A percentile compares a stretch with the other conserved stretches of the same genome.
phyloP scores from a whole-genome alignment of 1,140 invertebrate genomes.

The Odontomachus brunneus region DNA sequence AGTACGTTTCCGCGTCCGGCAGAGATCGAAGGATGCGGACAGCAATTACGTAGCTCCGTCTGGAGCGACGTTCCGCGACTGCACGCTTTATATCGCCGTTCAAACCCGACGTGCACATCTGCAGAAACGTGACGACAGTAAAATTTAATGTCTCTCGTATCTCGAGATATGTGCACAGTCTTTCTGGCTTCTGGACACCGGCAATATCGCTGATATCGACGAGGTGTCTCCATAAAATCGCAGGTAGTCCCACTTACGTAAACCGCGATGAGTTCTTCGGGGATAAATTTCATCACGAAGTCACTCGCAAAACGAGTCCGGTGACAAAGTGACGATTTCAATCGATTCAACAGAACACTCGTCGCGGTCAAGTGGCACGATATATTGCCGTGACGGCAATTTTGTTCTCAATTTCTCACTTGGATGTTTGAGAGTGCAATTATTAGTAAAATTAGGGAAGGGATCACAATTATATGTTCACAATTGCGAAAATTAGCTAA shows the following conservation, averaged over 20 bases:
- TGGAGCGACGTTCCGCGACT: background rate
- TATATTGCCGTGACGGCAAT: too few relatives aligned
- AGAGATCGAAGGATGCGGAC: conserved; percentile 44
- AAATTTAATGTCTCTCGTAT: conserved; percentile 21
- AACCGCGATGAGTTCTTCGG: background rate
- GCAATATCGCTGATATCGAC: background rate
- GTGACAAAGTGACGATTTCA: too few relatives aligned
- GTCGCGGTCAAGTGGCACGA: too few relatives aligned
- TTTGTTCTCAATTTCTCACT: too few relatives aligned
- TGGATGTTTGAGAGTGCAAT: too few relatives aligned
- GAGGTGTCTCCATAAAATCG: background rate
- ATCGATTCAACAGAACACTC: too few relatives aligned
- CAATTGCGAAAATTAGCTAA: too few relatives aligned
- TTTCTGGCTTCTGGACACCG: background rate
- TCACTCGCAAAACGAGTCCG: too few relatives aligned
- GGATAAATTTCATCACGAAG: background rate
- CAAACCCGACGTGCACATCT: background rate
- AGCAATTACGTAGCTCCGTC: conserved; percentile 34
- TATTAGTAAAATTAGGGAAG: too few relatives aligned
- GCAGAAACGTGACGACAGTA: conserved; percentile 9
- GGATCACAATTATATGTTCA: too few relatives aligned
- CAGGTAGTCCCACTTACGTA: background rate
- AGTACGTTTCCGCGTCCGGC: conserved; percentile 38
- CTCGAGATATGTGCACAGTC: background rate
- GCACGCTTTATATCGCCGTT: conserved; percentile 24